A percentile compares a stretch with the other conserved stretches of the same genome.
phyloP scores from a whole-genome alignment of 2,113 vertebrate genomes.

The Ceratotherium simum region DNA sequence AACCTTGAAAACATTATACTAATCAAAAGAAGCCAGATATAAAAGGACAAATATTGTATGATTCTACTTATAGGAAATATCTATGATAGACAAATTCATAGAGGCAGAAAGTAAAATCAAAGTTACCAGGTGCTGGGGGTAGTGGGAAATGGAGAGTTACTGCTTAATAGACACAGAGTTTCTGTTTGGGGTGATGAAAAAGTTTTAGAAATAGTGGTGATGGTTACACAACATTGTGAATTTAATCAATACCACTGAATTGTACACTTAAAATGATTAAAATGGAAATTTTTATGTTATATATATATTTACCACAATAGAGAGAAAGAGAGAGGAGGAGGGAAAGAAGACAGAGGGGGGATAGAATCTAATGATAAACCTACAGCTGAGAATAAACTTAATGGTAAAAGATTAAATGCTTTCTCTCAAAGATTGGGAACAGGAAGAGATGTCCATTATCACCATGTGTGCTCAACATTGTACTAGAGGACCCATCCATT shows the following conservation, averaged over 20 bases:
- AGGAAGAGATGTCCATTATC: too few species aligned
- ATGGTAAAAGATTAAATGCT: too few species aligned
- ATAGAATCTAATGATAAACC: not conserved
- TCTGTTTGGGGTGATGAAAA: not conserved
- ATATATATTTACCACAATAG: not conserved
- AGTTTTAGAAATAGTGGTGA: not conserved
- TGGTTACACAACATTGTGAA: not conserved
- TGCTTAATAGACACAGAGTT: not conserved
- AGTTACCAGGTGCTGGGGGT: not conserved
- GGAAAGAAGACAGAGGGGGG: not conserved
- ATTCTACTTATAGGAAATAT: not conserved
- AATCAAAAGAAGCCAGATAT: not conserved
- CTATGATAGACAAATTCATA: not conserved
- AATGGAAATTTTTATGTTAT: not conserved
- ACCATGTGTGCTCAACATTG: too few species aligned
- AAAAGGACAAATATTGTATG: not conserved
- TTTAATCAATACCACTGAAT: not conserved
- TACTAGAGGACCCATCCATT: too few species aligned
- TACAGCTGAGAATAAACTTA: not conserved
- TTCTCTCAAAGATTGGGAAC: too few species aligned
- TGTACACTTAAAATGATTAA: not conserved
- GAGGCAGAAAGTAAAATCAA: not conserved
- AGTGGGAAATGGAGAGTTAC: not conserved
- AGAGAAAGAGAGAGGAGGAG: not conserved
- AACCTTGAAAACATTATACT: not conserved